These are phyloP conservation scores for Hypsopygia costalis DNA, from an alignment of 2,888 invertebrate species.

Conservation along the genomic window DNA sequence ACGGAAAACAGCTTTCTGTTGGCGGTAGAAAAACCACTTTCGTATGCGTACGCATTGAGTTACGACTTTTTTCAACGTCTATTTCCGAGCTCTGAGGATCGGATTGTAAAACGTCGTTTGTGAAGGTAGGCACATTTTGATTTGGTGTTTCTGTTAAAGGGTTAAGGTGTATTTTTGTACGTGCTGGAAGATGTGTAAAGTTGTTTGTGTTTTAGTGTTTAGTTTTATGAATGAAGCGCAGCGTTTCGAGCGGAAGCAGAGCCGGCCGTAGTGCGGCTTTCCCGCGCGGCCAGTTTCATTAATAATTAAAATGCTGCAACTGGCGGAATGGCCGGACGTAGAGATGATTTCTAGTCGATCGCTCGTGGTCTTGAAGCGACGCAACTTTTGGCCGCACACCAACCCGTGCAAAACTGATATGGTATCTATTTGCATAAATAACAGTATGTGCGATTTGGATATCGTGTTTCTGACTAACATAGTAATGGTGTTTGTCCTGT, in stretches of 20 bases:
- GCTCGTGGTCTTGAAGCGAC: constrained; percentile 38
- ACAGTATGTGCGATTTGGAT: not conserved
- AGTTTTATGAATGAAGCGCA: constrained; percentile 79
- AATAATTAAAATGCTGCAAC: constrained; percentile 77
- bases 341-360: constrained; percentile 73
- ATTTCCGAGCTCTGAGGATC: constrained; percentile 53
- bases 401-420: constrained; percentile 22
- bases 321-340: constrained; percentile 74
- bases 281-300: constrained; percentile 77
- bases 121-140: constrained; percentile 19
- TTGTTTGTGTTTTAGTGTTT: constrained; percentile 28
- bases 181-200: constrained; percentile 29
- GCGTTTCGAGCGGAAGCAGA: constrained; percentile 75
- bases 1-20: constrained; percentile 75
- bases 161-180: constrained; percentile 42
- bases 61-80: constrained; percentile 71
- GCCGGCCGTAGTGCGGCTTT: constrained; percentile 76
- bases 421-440: constrained; percentile 15
- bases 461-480: not conserved
- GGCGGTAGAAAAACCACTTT: constrained; percentile 69
- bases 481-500: too few relatives aligned
- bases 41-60: constrained; percentile 55
- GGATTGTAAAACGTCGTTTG: constrained; percentile 32
- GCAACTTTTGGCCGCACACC: constrained; percentile 42
- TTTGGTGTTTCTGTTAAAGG: constrained; percentile 29